Evolutionary conservation across 2,888 invertebrate genomes (phyloP).

Genomic region (Perdita meconis): DNA sequence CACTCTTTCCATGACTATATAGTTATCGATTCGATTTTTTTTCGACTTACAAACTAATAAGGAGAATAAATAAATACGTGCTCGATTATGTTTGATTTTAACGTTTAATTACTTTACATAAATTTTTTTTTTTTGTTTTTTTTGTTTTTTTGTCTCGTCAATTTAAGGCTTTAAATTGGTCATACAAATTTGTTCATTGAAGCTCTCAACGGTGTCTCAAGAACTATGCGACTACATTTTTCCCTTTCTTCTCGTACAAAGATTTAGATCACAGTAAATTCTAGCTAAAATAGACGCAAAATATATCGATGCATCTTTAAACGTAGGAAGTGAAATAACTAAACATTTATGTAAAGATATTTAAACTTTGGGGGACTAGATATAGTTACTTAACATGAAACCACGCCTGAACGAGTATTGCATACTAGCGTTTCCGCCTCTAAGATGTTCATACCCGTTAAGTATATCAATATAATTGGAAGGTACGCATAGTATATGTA

Average conservation of each 20-base stretch:
- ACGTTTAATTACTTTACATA: slow-evolving; percentile 62
- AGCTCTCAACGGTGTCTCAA: slow-evolving; percentile 42
- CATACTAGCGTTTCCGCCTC: slow-evolving; percentile 66
- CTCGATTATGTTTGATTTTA: slow-evolving; percentile 31
- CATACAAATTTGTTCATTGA: slow-evolving; percentile 58
- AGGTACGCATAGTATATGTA: slow-evolving; percentile 73
- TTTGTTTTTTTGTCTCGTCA: slow-evolving; percentile 19
- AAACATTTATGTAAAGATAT: slow-evolving; percentile 49
- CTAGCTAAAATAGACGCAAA: slow-evolving; percentile 61
- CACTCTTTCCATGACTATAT: slow-evolving; percentile 24
- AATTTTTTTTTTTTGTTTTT: slow-evolving; percentile 56
- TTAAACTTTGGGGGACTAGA: slow-evolving; percentile 54
- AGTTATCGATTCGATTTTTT: slow-evolving; percentile 50
- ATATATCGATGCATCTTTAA: slow-evolving; percentile 58
- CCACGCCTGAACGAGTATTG: slow-evolving; percentile 53
- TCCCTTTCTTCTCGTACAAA: slow-evolving; percentile 57
- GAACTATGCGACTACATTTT: slow-evolving; percentile 45
- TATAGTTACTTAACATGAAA: slow-evolving; percentile 56
- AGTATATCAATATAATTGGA: slow-evolving; percentile 56
- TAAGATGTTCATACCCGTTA: slow-evolving; percentile 65
- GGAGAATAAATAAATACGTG: slow-evolving; percentile 25
- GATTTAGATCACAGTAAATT: slow-evolving; percentile 64
- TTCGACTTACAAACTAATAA: slow-evolving; percentile 7
- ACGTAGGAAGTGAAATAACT: slow-evolving; percentile 49
- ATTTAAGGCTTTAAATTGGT: slow-evolving; percentile 61